Evolutionary conservation across 1,140 invertebrate species (phyloP).

Genomic region (Panonychus citri): DNA sequence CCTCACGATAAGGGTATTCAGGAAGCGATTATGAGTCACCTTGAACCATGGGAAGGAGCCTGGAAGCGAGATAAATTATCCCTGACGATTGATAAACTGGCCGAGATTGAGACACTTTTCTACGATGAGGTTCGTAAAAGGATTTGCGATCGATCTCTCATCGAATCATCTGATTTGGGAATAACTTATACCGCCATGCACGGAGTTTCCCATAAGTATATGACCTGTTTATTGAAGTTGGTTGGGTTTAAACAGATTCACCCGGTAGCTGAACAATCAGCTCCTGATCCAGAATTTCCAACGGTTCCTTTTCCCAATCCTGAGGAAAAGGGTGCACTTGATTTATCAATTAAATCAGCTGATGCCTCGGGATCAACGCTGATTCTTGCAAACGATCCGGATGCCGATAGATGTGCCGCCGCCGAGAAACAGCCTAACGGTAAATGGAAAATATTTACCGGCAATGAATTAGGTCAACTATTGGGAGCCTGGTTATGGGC

Average conservation of each 20-base stretch:
- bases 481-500: conserved; percentile 32
- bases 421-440: conserved; percentile 38
- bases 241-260: conserved; percentile 41
- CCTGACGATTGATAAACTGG: conserved; percentile 24
- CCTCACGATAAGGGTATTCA: conserved; percentile 78
- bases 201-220: conserved; percentile 69
- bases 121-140: conserved; percentile 11
- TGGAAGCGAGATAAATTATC: conserved; percentile 33
- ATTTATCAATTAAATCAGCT: conserved; percentile 62
- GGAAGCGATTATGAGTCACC: conserved; percentile 44
- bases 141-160: conserved; percentile 17
- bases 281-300: conserved; percentile 86
- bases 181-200: conserved; percentile 86
- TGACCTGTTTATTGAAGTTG: conserved; percentile 44
- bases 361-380: conserved; percentile 39
- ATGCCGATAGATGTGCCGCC: conserved; percentile 83
- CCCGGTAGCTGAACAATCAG: conserved; percentile 55
- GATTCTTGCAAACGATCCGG: conserved; percentile 92
- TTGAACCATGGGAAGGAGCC: conserved; percentile 39
- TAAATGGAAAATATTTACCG: conserved; percentile 73
- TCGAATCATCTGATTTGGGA: conserved; percentile 12
- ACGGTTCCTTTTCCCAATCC: conserved; percentile 95
- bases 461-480: conserved; percentile 87
- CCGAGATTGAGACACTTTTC: conserved; percentile 24
- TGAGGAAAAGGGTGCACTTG: conserved; percentile 75